These are phyloP conservation scores for Aurelia aurita complex sp. Pacific DNA, from an alignment of 30 jellyfish, hydroid and myxozoan genomes.

Conservation along the genomic window DNA sequence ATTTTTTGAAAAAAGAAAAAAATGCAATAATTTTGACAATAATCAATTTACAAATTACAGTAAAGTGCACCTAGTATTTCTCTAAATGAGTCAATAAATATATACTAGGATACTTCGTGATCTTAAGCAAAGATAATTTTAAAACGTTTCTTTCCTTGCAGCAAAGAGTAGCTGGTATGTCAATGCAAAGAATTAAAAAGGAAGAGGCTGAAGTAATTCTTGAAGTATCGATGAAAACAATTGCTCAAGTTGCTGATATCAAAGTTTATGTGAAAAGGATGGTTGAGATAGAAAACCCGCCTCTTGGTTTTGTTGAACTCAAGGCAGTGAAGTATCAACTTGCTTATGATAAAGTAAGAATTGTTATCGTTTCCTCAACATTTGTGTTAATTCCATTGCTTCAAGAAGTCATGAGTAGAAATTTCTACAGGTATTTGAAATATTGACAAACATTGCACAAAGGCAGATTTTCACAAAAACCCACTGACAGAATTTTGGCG, in stretches of 20 bases:
- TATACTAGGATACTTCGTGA: neutral
- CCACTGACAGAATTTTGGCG: no score
- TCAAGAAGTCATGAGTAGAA: neutral
- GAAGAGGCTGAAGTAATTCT: neutral
- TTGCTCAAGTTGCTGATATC: constrained; percentile 5
- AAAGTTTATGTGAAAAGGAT: constrained; percentile 6
- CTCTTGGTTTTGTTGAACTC: constrained; percentile 8
- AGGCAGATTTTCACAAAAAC: no score
- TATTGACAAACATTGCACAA: no score
- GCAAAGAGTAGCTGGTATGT: constrained; percentile 10
- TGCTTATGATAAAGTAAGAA: neutral
- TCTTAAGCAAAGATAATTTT: neutral
- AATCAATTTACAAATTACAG: no score
- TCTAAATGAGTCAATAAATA: no score
- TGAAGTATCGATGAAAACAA: neutral
- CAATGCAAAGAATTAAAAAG: constrained; percentile 10
- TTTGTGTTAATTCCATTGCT: neutral
- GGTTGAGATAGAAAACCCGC: constrained; percentile 1
- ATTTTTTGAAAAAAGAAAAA: no score
- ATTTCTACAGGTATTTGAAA: neutral
- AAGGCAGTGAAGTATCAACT: neutral
- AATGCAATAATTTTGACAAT: no score
- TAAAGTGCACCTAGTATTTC: no score
- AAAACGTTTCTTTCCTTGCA: neutral
- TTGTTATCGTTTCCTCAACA: no score